Conservation (phyloP, 1,140 invertebrate species). For the Babylonia areolata region DNA sequence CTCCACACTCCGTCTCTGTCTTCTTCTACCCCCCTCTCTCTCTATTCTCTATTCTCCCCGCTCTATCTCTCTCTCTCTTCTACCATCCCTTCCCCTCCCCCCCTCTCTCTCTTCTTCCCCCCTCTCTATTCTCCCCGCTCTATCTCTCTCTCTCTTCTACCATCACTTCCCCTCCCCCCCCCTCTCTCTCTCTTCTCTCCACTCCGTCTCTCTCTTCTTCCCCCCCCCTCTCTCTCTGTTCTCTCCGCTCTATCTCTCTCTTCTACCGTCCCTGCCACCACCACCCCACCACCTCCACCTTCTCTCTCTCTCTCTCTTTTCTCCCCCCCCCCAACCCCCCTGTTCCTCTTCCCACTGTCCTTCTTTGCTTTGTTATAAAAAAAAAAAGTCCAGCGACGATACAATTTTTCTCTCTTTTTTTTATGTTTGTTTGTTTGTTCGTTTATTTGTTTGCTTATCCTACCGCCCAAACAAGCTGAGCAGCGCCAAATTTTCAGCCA, state of each 20-base stretch:
- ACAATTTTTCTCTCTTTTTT: too few species aligned
- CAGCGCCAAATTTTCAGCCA: too few species aligned
- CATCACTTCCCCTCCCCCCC: background rate
- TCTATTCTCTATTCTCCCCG: too few species aligned
- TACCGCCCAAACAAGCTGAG: too few species aligned
- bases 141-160: background rate
- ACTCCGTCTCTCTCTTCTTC: background rate
- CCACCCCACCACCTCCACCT: background rate
- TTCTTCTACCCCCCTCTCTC: too few species aligned
- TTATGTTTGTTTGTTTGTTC: too few species aligned
- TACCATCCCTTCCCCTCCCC: constrained; percentile 17
- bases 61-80: constrained; percentile 26
- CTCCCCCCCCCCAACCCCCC: background rate
- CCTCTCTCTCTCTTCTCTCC: background rate
- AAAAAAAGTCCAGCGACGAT: too few species aligned
- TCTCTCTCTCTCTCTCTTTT: background rate
- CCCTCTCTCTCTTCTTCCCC: constrained; percentile 29
- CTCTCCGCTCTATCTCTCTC: background rate
- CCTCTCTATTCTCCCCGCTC: background rate
- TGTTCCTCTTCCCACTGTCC: background rate
- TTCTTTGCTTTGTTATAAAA: background rate
- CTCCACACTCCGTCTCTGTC: too few species aligned
- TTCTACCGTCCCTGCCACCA: background rate
- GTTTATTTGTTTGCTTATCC: too few species aligned
- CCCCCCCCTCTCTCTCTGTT: too few species aligned